Conservation (phyloP, 2,113 vertebrate species). For the Podocnemis expansa region DNA sequence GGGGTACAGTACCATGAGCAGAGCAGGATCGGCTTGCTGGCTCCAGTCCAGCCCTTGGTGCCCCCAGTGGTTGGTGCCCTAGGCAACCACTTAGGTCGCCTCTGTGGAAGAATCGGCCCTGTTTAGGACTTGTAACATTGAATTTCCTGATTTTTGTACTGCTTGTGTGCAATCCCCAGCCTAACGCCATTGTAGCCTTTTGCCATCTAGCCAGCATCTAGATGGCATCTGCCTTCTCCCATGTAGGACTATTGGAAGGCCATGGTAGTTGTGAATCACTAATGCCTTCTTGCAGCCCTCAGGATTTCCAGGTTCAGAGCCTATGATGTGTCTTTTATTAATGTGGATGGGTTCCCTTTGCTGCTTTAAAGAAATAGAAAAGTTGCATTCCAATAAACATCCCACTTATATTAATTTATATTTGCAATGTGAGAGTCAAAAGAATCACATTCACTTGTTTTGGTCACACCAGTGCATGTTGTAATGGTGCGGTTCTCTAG, state of each 20-base stretch:
- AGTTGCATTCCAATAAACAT: neutral
- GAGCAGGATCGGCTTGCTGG: no score
- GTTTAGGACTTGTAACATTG: neutral
- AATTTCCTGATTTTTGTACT: no score
- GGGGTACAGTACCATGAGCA: no score
- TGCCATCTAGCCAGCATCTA: neutral
- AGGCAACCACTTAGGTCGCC: no score
- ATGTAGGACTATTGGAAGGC: neutral
- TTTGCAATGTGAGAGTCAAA: conserved; percentile 37
- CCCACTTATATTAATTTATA: conserved; percentile 23
- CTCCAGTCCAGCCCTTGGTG: no score
- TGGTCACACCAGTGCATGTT: conserved; percentile 38
- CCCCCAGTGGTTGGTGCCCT: no score
- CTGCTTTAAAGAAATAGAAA: conserved; percentile 8
- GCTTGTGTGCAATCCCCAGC: no score
- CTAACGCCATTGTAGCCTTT: no score
- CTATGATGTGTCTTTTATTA: neutral
- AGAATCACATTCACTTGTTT: conserved; percentile 31
- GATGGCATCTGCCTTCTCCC: neutral
- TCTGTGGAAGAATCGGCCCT: no score
- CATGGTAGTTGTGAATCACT: neutral
- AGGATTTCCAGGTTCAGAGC: neutral
- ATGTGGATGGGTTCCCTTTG: neutral
- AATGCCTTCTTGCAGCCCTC: neutral
- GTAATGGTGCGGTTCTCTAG: conserved; percentile 23